Evolutionary conservation across 2,888 invertebrate species (phyloP).

Genomic region (Keiferia lycopersicella): DNA sequence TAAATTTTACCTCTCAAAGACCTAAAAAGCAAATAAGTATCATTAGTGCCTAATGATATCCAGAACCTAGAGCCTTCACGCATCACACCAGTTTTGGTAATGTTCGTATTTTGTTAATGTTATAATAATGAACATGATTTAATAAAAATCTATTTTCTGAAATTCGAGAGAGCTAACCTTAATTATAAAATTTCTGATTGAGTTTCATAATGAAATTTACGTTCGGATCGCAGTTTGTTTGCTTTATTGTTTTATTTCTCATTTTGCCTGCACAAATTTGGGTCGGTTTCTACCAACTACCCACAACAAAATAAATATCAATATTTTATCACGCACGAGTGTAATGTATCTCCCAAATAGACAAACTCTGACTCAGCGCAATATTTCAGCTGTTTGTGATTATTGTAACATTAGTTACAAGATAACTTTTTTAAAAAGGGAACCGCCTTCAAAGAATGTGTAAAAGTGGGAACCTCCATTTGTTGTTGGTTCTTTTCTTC

Average conservation of each 20-base stretch:
- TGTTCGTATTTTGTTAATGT: neutral
- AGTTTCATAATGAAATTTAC: neutral
- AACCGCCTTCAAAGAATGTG: no score
- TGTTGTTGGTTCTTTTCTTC: no score
- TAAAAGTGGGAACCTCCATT: no score
- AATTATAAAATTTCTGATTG: neutral
- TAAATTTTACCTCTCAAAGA: no score
- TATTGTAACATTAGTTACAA: constrained; percentile 27
- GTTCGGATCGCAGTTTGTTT: neutral
- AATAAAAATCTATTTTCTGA: neutral
- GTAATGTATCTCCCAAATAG: constrained; percentile 21
- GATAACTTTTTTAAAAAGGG: no score
- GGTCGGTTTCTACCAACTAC: neutral
- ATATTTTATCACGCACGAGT: constrained; percentile 20
- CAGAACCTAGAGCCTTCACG: no score
- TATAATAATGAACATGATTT: neutral
- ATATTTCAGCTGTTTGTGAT: constrained; percentile 18
- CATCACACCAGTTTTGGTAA: no score
- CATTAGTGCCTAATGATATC: no score
- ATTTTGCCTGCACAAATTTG: constrained; percentile 5
- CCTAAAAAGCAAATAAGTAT: no score
- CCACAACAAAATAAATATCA: constrained; percentile 17
- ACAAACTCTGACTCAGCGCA: constrained; percentile 27
- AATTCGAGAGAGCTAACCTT: neutral
- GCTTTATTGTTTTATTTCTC: neutral